Conservation (phyloP, 1,140 invertebrate genomes). For the Magallana gigas region DNA sequence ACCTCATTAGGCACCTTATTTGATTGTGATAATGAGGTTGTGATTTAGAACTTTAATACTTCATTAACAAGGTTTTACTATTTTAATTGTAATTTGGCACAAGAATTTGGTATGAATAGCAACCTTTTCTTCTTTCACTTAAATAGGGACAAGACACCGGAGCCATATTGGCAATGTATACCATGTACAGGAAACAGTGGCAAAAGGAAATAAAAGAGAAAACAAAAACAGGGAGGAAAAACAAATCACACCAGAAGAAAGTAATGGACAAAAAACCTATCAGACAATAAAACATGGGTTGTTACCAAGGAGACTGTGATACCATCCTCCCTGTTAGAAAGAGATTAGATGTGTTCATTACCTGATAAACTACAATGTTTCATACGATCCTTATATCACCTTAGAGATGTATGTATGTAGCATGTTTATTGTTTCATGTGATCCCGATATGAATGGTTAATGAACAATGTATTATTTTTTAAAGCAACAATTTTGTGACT, state of each 20-base stretch:
- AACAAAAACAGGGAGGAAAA: conserved; percentile 42
- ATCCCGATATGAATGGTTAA: background rate
- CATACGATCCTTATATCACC: background rate
- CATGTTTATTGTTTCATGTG: background rate
- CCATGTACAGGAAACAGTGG: conserved; percentile 82
- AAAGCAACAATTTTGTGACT: background rate
- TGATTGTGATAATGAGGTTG: too few relatives aligned
- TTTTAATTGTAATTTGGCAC: too few relatives aligned
- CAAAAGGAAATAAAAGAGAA: conserved; percentile 70
- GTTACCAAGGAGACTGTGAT: background rate
- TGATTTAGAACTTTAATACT: too few relatives aligned
- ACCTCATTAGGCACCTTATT: too few relatives aligned
- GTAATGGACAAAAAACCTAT: background rate
- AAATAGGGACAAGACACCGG: conserved; percentile 87
- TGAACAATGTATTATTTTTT: background rate
- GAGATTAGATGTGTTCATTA: background rate
- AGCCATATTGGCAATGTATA: conserved; percentile 91
- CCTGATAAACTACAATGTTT: background rate
- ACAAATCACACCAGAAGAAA: conserved; percentile 48
- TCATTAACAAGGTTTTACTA: too few relatives aligned
- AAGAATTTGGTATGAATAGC: too few relatives aligned
- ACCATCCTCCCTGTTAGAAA: background rate
- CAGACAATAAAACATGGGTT: background rate
- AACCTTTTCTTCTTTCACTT: too few relatives aligned
- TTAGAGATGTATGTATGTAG: background rate